phyloP scores from a whole-genome alignment of 2,888 invertebrate species.

The Eledona agricola region DNA sequence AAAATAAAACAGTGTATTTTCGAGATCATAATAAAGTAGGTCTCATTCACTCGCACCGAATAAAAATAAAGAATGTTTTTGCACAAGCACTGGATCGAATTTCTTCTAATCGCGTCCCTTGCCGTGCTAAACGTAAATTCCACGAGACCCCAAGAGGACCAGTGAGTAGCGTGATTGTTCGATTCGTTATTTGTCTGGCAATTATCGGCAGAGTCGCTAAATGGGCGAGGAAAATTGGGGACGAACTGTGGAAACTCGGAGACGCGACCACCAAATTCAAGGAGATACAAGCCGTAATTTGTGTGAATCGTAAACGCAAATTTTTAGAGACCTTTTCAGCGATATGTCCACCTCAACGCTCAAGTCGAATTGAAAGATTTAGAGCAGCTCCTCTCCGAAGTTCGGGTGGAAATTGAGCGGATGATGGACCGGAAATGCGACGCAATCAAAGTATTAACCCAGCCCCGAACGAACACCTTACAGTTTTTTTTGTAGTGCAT shows the following conservation, averaged over 20 bases:
- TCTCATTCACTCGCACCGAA: conserved; percentile 23
- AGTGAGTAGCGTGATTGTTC: conserved; percentile 45
- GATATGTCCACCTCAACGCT: conserved; percentile 81
- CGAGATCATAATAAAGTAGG: conserved; percentile 28
- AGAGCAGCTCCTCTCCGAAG: conserved; percentile 77
- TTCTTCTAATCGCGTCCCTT: conserved; percentile 13
- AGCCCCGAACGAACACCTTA: background rate
- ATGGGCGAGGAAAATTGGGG: conserved; percentile 83
- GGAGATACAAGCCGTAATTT: conserved; percentile 75
- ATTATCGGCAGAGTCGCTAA: conserved; percentile 72
- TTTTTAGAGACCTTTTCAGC: conserved; percentile 66
- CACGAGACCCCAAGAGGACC: conserved; percentile 45
- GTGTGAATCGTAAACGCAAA: background rate
- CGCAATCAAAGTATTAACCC: conserved; percentile 74
- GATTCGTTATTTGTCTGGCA: background rate
- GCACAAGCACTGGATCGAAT: conserved; percentile 3
- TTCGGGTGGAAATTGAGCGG: conserved; percentile 81
- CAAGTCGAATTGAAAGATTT: conserved; percentile 84
- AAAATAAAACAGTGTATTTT: conserved; percentile 36
- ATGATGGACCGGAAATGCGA: conserved; percentile 90
- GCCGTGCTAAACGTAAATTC: conserved; percentile 1
- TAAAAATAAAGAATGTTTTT: conserved; percentile 32
- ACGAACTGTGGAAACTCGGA: conserved; percentile 81
- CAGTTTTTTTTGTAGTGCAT: conserved; percentile 72
- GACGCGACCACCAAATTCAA: conserved; percentile 79